Conservation (phyloP, 2,888 invertebrate species). For the Zelleria hepariella region DNA sequence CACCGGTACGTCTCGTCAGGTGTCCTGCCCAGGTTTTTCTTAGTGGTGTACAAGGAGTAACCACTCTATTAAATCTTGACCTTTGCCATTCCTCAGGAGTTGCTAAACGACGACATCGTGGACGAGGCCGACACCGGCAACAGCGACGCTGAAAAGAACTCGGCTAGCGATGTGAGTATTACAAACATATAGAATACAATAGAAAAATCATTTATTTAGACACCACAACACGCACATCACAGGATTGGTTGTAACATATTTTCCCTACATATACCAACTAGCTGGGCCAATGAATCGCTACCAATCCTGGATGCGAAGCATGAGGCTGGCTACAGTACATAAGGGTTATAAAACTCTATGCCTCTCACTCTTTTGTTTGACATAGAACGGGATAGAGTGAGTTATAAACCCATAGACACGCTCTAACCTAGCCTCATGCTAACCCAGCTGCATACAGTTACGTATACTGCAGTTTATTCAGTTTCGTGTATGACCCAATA, state of each 20-base stretch:
- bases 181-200: no score
- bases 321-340: no score
- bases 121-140: constrained; percentile 67
- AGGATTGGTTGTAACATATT: background rate
- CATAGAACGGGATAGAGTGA: no score
- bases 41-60: background rate
- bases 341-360: no score
- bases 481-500: background rate
- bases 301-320: no score
- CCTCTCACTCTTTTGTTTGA: no score
- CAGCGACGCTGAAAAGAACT: constrained; percentile 67
- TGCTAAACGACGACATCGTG: constrained; percentile 78
- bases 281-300: background rate
- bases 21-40: background rate
- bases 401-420: no score
- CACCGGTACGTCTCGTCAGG: background rate
- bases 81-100: constrained; percentile 47
- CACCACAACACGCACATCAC: background rate
- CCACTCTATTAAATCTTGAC: background rate
- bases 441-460: no score
- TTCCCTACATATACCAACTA: background rate
- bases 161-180: constrained; percentile 51
- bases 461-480: background rate
- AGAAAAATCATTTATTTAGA: no score
- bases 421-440: no score